Base-by-base conservation (phyloP, 1,140 invertebrate species). In the Octopus sinensis region DNA sequence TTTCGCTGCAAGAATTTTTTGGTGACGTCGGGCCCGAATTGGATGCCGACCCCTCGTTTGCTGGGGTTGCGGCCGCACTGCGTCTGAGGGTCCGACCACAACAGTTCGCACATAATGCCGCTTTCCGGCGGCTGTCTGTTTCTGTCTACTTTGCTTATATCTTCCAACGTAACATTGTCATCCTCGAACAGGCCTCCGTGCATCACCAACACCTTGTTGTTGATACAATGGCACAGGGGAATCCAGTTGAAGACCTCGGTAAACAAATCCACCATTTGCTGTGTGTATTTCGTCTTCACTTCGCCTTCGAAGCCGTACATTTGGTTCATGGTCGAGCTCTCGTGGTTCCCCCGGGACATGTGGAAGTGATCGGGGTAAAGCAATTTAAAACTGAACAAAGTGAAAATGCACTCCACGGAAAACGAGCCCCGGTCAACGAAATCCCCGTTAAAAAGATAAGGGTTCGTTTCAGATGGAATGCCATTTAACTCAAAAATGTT, bases 241-340 rank as follows among this genome's bases (percentile, higher is more conserved):
- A 99, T 92, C 94, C 95, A 98, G 90, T 99, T 99, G 90, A 98
- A 99, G 12, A 99, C 96, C 92, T 99, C 97, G 7, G 97, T 98
- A 91, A 99, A 99, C 12, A 99, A 92, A 82, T 98, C 95, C 0
- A 96, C 95, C 97, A 99, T 99, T 90, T 97, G 94, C 23, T 93
- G 91, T 4, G 95, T 95, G 87, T 91, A 92, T 91, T 99, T 99
- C 6, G 95, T 93, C 87, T 96, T 97, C 0, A 99, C 97, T 93
- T 99, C 98, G 4, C 97, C 97, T 86, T 97, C 95, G 92, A 99
- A 99, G 30, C 98, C 98, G 91, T 99, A 99, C 95, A 99, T 98
- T 91, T 98, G 96, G 92, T 99, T 99, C 98, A 99, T 99, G 17
- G 95, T 97, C 43, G 95, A 93, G 87, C 96, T 98, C 90, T 99